These are phyloP conservation scores for Willowsia nigromaculata DNA, from an alignment of 2,888 invertebrate genomes.

Conservation along the genomic window DNA sequence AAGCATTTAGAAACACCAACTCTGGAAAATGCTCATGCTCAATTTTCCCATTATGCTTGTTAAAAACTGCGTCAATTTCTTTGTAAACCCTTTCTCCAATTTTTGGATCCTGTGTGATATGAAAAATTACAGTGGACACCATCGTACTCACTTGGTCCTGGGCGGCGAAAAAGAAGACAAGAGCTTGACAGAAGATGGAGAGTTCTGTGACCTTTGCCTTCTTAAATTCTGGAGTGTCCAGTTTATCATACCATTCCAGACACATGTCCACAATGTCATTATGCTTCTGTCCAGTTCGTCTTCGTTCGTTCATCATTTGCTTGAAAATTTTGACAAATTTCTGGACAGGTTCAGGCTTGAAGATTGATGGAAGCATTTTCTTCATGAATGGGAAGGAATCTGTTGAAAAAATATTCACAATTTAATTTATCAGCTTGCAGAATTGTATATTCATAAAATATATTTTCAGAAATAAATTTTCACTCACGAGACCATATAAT, in stretches of 20 bases:
- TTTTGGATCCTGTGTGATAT: conserved; percentile 69
- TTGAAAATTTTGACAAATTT: conserved; percentile 56
- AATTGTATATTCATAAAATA: background rate
- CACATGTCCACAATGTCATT: conserved; percentile 68
- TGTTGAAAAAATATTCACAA: conserved; percentile 46
- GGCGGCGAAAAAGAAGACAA: conserved; percentile 74
- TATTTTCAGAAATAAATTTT: background rate
- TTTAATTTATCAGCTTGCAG: background rate
- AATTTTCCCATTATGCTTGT: conserved; percentile 70
- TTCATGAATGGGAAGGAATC: conserved; percentile 71
- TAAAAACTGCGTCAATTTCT: conserved; percentile 73
- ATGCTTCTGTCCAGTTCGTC: conserved; percentile 41
- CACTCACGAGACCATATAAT: conserved; percentile 57
- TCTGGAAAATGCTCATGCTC: conserved; percentile 73
- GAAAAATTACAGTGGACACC: conserved; percentile 57
- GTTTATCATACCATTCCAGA: conserved; percentile 54
- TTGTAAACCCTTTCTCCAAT: conserved; percentile 64
- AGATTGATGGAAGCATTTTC: background rate
- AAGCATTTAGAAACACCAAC: conserved; percentile 72
- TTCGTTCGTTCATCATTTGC: conserved; percentile 59
- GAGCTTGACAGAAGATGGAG: conserved; percentile 71
- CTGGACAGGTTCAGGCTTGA: conserved; percentile 15
- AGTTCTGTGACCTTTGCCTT: conserved; percentile 65
- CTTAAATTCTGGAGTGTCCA: conserved; percentile 74
- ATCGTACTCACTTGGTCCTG: conserved; percentile 75